phyloP scores from a whole-genome alignment of 2,797 vertebrate genomes.

The Pangasius djambal region DNA sequence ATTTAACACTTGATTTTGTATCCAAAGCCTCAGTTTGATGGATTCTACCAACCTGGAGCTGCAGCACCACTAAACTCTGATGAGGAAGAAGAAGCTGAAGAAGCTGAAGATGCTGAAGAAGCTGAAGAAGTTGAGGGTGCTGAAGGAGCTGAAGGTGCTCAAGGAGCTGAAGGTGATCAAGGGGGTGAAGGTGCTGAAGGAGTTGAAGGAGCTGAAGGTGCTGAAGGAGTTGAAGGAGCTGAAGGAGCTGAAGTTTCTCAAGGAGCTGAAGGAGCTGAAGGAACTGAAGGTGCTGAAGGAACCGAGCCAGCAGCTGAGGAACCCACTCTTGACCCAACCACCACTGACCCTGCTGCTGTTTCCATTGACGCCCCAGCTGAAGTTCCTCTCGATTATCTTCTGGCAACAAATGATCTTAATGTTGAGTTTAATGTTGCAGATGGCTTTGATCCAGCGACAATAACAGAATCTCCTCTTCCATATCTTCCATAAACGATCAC shows the following conservation, averaged over 20 bases:
- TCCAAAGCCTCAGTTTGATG: slow-evolving; percentile 48
- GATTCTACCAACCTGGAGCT: slow-evolving; percentile 42
- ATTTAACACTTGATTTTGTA: not conserved
- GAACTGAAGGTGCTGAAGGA: slow-evolving; percentile 57
- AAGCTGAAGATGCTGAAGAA: slow-evolving; percentile 62
- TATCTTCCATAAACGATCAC: slow-evolving; percentile 9
- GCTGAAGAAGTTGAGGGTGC: slow-evolving; percentile 46
- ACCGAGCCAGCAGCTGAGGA: slow-evolving; percentile 22
- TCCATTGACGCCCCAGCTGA: not conserved
- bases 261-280: slow-evolving; percentile 46
- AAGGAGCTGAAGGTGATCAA: slow-evolving; percentile 50
- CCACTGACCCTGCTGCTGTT: slow-evolving; percentile 4
- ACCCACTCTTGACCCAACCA: not conserved
- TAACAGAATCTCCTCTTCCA: slow-evolving; percentile 6
- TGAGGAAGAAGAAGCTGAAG: slow-evolving; percentile 66
- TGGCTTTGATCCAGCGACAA: not conserved
- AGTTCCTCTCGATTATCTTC: slow-evolving; percentile 4
- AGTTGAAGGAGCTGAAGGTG: slow-evolving; percentile 55
- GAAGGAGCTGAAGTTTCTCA: slow-evolving; percentile 57
- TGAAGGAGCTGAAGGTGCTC: slow-evolving; percentile 62
- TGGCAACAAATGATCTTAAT: not conserved
- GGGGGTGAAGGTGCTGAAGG: slow-evolving; percentile 62
- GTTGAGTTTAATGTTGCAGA: slow-evolving; percentile 42
- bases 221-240: slow-evolving; percentile 59
- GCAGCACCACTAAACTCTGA: slow-evolving; percentile 72